Evolutionary conservation across 2,113 vertebrate species (phyloP), one percentile per base, ranked within the genome.

Genomic region (Limanda limanda): DNA sequence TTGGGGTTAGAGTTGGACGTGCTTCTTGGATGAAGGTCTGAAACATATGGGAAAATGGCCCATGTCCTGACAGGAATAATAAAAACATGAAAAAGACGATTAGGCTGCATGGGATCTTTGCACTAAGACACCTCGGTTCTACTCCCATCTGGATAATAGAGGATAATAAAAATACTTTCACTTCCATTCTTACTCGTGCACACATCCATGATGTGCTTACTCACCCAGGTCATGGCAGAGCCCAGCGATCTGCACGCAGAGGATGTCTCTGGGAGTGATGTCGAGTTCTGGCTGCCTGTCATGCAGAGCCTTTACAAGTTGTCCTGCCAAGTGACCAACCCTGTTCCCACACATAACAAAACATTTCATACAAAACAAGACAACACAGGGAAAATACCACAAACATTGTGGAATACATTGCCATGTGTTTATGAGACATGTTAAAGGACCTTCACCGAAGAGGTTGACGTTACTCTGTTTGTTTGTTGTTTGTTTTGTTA

Each of bases 1-100:
- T 78, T 13, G 81, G 57, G 4, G 74, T 78, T 13, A 81, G 57
- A 6, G 6, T 88, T 24, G 96, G 95, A 21, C 94, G 93, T 74
- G 94, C 89, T 59, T 91, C 94, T 15, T 97, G 97, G 72, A 99
- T 95, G 90, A 99, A 99, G 84, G 92, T 95, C 84, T 93, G 92
- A 88, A 97, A 99, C 96, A 98, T 95, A 72, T 99, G 98, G 55
- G 97, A 99, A 91, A 99, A 99, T 4, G 98, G 98, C 0, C 98
- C 98, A 52, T 99, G 98, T 91, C 98, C 98, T 99, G 90, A 94
- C 85, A 87, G 85, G 18, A 90, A 90, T 82, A 55, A 82, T 65
- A 55, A 81, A 68, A 7, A 69, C 2, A 35, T 31, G 6, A 2
- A 13, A 40, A 52, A 8, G 11, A 7, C 5, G 1, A 31, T 23